Evolutionary conservation across 2,113 vertebrate species (phyloP).

Genomic region (Plecturocebus donacophilus): DNA sequence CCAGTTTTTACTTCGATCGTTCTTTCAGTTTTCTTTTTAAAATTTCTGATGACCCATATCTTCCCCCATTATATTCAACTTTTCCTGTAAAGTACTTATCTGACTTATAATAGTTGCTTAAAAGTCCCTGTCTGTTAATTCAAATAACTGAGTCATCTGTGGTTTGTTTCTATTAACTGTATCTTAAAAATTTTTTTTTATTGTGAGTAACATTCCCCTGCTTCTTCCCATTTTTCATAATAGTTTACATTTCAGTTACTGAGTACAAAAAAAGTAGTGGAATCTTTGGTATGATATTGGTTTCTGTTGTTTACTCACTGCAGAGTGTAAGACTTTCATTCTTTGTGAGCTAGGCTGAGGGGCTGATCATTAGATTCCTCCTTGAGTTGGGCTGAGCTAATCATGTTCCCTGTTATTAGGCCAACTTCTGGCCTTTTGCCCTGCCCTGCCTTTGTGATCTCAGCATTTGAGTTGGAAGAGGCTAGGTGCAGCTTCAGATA

Average conservation of each 20-base stretch:
- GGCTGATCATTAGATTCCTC: not conserved
- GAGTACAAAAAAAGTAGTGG: not conserved
- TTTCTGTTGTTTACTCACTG: not conserved
- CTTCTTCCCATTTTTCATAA: not conserved
- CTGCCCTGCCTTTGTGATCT: constrained; percentile 2
- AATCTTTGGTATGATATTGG: not conserved
- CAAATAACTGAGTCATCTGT: not conserved
- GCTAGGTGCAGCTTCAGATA: not conserved
- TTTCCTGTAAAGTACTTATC: constrained; percentile 6
- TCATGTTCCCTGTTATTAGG: constrained; percentile 37
- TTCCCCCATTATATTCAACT: not conserved
- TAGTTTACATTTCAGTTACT: constrained; percentile 16
- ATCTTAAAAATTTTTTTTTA: constrained; percentile 1
- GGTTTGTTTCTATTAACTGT: not conserved
- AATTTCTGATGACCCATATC: not conserved
- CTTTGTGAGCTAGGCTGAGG: not conserved
- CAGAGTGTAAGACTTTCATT: not conserved
- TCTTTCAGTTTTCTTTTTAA: not conserved
- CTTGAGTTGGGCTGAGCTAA: not conserved
- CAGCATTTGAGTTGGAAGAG: not conserved
- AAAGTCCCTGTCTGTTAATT: constrained; percentile 6
- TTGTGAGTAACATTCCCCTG: not conserved
- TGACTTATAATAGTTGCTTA: not conserved
- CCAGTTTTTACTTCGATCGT: not conserved
- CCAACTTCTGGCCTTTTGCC: not conserved